A percentile compares a stretch with the other conserved stretches of the same genome.
These are phyloP conservation scores for Drosophila vallismaia DNA, from an alignment of 2,888 invertebrate genomes.

Conservation along the genomic window DNA sequence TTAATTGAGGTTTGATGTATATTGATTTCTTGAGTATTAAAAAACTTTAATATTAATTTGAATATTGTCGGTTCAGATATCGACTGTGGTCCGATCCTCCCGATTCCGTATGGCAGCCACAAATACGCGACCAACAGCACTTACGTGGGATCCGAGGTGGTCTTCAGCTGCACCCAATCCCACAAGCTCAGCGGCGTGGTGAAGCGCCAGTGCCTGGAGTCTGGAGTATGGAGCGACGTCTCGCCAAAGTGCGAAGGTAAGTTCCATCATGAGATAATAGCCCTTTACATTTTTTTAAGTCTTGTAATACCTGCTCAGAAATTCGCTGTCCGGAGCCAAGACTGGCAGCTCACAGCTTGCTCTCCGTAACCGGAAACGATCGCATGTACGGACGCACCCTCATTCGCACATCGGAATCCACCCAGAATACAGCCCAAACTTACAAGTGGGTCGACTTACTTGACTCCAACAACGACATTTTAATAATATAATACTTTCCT, in stretches of 20 bases:
- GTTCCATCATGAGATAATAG: neutral
- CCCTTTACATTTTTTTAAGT: neutral
- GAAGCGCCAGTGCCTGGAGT: conserved; percentile 89
- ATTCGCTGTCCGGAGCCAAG: conserved; percentile 94
- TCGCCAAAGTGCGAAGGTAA: conserved; percentile 92
- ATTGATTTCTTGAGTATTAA: no score
- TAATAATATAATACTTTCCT: neutral
- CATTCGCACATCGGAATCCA: conserved; percentile 89
- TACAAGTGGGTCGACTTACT: conserved; percentile 85
- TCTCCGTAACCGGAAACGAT: conserved; percentile 95
- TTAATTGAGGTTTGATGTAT: no score
- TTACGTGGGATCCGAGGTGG: conserved; percentile 91
- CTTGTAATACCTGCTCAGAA: conserved; percentile 86
- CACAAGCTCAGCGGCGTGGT: conserved; percentile 91
- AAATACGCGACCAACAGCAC: conserved; percentile 92
- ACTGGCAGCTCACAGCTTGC: conserved; percentile 92
- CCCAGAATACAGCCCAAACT: conserved; percentile 88
- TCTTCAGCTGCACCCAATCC: conserved; percentile 91
- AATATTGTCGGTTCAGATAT: conserved; percentile 87
- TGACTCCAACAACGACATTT: neutral
- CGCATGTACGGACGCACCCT: conserved; percentile 93
- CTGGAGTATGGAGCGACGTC: conserved; percentile 92
- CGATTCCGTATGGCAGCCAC: conserved; percentile 90
- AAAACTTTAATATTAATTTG: neutral
- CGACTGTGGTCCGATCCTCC: conserved; percentile 93